Conservation (phyloP, 2,113 vertebrate species). For the Pelecanoides urinatrix region DNA sequence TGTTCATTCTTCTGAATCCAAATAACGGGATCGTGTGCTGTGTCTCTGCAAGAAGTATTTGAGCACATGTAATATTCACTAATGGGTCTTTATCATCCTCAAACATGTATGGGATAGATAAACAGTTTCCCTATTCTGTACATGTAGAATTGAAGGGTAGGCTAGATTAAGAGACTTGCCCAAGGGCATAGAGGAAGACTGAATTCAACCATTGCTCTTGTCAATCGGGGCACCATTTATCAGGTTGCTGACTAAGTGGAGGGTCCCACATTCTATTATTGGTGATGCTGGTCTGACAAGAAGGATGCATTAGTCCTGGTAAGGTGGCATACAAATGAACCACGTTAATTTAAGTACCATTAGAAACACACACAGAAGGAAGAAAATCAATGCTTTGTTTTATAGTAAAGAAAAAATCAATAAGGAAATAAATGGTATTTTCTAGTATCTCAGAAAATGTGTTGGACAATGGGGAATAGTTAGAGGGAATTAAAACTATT, state of each 20-base stretch:
- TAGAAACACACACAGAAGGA: conserved; percentile 40
- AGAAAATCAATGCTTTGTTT: conserved; percentile 62
- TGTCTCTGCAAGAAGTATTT: neutral
- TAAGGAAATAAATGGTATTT: conserved; percentile 46
- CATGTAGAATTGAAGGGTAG: neutral
- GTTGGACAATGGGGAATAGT: conserved; percentile 8
- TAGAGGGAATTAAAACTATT: conserved; percentile 51
- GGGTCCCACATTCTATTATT: neutral
- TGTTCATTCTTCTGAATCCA: neutral
- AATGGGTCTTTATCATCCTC: neutral
- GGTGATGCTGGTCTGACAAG: conserved; percentile 35
- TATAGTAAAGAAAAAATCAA: conserved; percentile 63
- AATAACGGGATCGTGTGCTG: neutral
- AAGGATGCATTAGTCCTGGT: conserved; percentile 9
- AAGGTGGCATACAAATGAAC: conserved; percentile 56
- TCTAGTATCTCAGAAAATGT: conserved; percentile 22
- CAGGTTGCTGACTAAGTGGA: conserved; percentile 29
- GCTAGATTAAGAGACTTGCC: neutral
- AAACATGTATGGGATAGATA: neutral
- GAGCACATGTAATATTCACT: neutral
- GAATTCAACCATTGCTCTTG: neutral
- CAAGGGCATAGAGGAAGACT: neutral
- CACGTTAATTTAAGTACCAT: conserved; percentile 37
- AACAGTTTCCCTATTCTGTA: neutral
- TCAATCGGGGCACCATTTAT: neutral